Base-by-base conservation (phyloP, 1,140 invertebrate genomes). In the Lutraria rhynchaena region DNA sequence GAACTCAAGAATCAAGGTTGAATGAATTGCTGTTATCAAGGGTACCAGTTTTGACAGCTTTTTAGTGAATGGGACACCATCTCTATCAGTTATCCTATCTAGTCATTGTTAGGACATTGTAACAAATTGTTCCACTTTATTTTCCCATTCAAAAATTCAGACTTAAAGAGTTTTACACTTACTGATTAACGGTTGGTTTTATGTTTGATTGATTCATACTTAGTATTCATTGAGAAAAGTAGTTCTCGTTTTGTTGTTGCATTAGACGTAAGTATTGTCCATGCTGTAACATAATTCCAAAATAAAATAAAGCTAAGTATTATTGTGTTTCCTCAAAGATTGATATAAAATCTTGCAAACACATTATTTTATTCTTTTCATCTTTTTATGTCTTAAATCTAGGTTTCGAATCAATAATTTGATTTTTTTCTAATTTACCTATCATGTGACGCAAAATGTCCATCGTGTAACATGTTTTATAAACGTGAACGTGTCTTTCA, bases 291-390 rank as follows among this genome's bases (percentile, higher is more conserved):
- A 63, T 63, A 44, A 63, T 63, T 63, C 60, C 22, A 37, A 63
- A 37, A 35, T 11, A n/a, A 63, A 35, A 63, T 35, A 61, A 15
- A 7, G 3, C 33, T 63, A 9, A 63, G 33, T 44, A 44, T 37
- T 37, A 63, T 63, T 63, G 60, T 63, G 33, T 63, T 63, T 35
- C 60, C 60, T 63, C 33, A 63, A 70, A 53, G n/a, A 70, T 70
- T 51, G 67, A n/a, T n/a, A n/a, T n/a, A n/a, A n/a, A n/a, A n/a
- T n/a, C n/a, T n/a, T n/a, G n/a, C n/a, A n/a, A n/a, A 70, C 29
- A 51, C 13, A 53, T 31, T 49, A 70, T 31, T 70, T 17, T 70
- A 22, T 67, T 22, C 41, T 67, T 41, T 67, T 67, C 22, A 13
- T 49, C 17, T 19, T 3, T 51, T 70, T 70, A 29, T 44, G 51